Percentiles rank a stretch among this genome's conserved stretches.
phyloP scores from a whole-genome alignment of 2,113 vertebrate species.

The Mormyrus lacerda region DNA sequence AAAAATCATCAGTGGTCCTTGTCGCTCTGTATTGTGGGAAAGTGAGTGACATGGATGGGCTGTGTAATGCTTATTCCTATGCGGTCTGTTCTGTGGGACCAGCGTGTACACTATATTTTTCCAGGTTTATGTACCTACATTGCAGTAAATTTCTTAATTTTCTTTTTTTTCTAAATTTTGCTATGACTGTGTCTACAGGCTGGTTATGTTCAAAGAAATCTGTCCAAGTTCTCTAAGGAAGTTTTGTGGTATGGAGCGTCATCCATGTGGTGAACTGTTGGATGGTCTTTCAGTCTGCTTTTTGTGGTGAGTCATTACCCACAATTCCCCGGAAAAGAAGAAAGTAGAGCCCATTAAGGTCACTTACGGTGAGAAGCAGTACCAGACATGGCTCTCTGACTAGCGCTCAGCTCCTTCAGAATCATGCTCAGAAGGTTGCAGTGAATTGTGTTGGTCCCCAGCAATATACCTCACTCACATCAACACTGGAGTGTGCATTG shows the following conservation, averaged over 20 bases:
- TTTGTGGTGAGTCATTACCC: not conserved
- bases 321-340: not conserved
- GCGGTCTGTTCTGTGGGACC: not conserved
- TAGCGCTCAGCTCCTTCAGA: not conserved
- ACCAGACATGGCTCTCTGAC: not conserved
- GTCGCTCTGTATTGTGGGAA: not conserved
- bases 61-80: not conserved
- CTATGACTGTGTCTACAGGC: not conserved
- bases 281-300: not conserved
- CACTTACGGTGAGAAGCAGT: not conserved
- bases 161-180: not conserved
- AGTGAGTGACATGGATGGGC: not conserved
- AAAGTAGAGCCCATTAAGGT: not conserved
- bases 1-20: not conserved
- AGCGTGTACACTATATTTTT: not conserved
- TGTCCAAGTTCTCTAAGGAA: not conserved
- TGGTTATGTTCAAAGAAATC: not conserved
- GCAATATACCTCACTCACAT: not conserved
- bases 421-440: not conserved
- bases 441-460: not conserved
- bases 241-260: not conserved
- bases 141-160: not conserved
- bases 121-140: not conserved
- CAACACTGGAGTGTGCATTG: not conserved
- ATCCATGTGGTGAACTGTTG: not conserved